These are phyloP conservation scores for Palythoa grandiflora DNA, from an alignment of 92 coral and sea anemone genomes.

Conservation along the genomic window DNA sequence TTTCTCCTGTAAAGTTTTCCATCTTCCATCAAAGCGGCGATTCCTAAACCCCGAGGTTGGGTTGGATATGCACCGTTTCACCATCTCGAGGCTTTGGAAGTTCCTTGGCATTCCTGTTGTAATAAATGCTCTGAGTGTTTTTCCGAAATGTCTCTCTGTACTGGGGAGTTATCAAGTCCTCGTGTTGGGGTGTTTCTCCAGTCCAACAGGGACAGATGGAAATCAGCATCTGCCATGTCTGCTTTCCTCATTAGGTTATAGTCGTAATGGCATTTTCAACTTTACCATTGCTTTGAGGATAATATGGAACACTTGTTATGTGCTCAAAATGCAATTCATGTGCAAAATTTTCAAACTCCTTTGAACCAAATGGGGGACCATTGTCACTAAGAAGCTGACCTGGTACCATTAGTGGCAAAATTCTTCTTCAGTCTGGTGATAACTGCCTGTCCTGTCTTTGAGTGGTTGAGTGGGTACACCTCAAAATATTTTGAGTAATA, in stretches of 20 bases:
- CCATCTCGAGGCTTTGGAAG: background rate
- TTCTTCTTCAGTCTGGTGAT: too few species aligned
- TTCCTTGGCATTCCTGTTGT: background rate
- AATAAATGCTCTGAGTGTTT: too few species aligned
- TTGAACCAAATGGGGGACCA: conserved; percentile 52
- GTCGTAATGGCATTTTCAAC: conserved; percentile 56
- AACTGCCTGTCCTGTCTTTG: conserved; percentile 60
- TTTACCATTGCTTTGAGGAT: conserved; percentile 60
- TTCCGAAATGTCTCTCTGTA: too few species aligned
- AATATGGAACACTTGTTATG: too few species aligned
- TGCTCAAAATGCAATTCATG: conserved; percentile 55
- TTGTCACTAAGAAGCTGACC: conserved; percentile 52
- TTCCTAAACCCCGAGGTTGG: background rate
- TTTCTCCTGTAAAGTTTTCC: background rate
- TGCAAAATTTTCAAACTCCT: conserved; percentile 45
- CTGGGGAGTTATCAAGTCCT: conserved; percentile 39
- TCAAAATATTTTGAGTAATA: conserved; percentile 53
- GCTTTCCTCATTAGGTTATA: conserved; percentile 39
- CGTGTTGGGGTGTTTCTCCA: conserved; percentile 31
- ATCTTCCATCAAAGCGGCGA: background rate
- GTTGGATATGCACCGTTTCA: background rate
- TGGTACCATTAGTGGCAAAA: conserved; percentile 63
- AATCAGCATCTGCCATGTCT: conserved; percentile 2
- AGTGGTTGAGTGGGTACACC: conserved; percentile 38
- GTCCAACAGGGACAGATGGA: conserved; percentile 31